Base-by-base conservation (phyloP, 35 echinoderm and acorn worm species). In the Hemicentrotus pulcherrimus region DNA sequence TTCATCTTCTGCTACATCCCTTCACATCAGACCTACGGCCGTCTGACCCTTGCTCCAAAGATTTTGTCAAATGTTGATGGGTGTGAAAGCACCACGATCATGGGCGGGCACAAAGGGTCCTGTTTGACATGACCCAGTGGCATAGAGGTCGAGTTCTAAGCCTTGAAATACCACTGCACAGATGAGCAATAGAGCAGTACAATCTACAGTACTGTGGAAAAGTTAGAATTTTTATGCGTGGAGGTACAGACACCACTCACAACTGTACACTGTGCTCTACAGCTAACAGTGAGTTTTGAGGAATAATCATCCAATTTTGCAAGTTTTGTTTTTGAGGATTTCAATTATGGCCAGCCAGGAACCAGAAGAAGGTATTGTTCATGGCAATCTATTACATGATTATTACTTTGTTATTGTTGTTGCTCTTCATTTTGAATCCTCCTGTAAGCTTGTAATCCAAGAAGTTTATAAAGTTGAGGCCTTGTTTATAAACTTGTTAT, bases 141-240 rank as follows among this genome's bases (percentile, higher is more conserved):
- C 8, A 78, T 78, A 78, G 65, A 78, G 65, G 65, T 78, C 65
- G 61, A 78, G 22, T 28, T 78, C 65, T 78, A 78, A 28, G 28
- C 65, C 65, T 78, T 78, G 65, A 2, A 78, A 78, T 78, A 78
- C 65, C 65, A 28, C 28, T 78, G 24, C 19, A 78, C 65, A 78
- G 65, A 78, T 78, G 65, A 78, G 65, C 65, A n/a, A 78, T 78
- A 78, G 65, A 78, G 65, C 65, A 78, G 65, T n/a, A 78, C 65
- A 78, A n/a, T n/a, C 65, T 78, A 7, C 28, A n/a, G 19, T n/a
- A 28, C 65, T 78, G 65, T 78, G 19, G 35, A 22, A 78, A 78
- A 78, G 65, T 78, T n/a, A 22, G 65, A n/a, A 78, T 78, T 78
- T 78, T 78, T 78, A 78, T 78, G 65, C 65, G 65, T 78, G 65